Base-by-base conservation (phyloP, 2,888 invertebrate species). In the Sesia bembeciformis region DNA sequence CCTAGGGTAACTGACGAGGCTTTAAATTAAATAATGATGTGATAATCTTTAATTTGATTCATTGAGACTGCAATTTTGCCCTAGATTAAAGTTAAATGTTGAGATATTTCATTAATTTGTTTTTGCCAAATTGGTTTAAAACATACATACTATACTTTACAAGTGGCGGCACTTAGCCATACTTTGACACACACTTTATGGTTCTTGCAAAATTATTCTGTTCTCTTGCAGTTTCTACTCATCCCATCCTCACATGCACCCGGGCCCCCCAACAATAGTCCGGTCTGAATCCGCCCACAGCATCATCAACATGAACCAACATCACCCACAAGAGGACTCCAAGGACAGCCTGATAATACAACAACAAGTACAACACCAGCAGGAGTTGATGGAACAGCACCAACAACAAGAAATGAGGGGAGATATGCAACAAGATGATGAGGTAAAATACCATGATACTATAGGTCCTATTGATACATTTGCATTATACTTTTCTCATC, bases 291-390 rank as follows among this genome's bases (percentile, higher is more conserved):
- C 87, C 53, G 82, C 72, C 65, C 90, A 84, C 68, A 78, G 79
- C 61, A 83, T 84, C 66, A 78, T 85, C 65, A 86, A 75, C 64
- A 86, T 88, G 79, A 90, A 91, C 65, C 88, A 81, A 56, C 84
- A 86, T 61, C 78, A 72, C 58, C 68, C 65, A 5, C 84, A 83
- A 59, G 85, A 88, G 65, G 90, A 90, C 70, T 90, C 87, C 57
- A 88, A 88, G 68, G 89, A 90, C 68, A 89, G 88, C 71, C 81
- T 87, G 54, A 84, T 86, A 68, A 66, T 78, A 63, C 90, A 89
- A 65, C 89, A 89, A 39, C 89, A 88, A 72, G 84, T 84, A 67
- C 85, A 84, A 68, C 87, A 88, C 62, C 88, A 86, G 63, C 84
- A 87, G 63, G 84, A 88, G 64, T 76, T 89, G 70, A 78, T 87